Conservation (phyloP, 2,888 invertebrate genomes). For the Nymphalis urticae region DNA sequence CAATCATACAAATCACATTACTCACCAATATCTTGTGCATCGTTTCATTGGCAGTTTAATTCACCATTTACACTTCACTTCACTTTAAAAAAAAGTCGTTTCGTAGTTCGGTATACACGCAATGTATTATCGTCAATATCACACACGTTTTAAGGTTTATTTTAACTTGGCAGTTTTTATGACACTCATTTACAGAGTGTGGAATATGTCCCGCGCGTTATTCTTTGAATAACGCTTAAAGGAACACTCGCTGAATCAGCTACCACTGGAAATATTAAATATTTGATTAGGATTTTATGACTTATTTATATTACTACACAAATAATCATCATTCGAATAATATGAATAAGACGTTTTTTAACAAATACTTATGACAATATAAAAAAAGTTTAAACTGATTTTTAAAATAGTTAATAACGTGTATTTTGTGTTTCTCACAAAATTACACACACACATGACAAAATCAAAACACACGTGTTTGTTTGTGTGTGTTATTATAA, state of each 20-base stretch:
- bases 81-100: constrained; percentile 16
- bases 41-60: constrained; percentile 13
- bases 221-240: constrained; percentile 77
- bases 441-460: too few species aligned
- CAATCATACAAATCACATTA: constrained; percentile 4
- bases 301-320: too few species aligned
- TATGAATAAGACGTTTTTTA: too few species aligned
- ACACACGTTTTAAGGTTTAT: constrained; percentile 40
- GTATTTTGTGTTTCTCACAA: too few species aligned
- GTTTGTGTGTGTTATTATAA: too few species aligned
- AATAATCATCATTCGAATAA: constrained; percentile 6
- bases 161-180: constrained; percentile 39
- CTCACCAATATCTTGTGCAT: constrained; percentile 5
- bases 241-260: constrained; percentile 81
- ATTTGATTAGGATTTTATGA: too few species aligned
- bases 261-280: constrained; percentile 63
- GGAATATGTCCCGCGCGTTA: constrained; percentile 76
- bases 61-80: constrained; percentile 5
- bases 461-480: too few species aligned
- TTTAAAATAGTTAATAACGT: too few species aligned
- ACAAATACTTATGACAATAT: too few species aligned
- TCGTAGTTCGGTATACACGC: constrained; percentile 30
- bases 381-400: too few species aligned
- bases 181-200: constrained; percentile 63
- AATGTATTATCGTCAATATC: constrained; percentile 43